Conservation (phyloP, 2,113 vertebrate species). For the Laticauda colubrina region DNA sequence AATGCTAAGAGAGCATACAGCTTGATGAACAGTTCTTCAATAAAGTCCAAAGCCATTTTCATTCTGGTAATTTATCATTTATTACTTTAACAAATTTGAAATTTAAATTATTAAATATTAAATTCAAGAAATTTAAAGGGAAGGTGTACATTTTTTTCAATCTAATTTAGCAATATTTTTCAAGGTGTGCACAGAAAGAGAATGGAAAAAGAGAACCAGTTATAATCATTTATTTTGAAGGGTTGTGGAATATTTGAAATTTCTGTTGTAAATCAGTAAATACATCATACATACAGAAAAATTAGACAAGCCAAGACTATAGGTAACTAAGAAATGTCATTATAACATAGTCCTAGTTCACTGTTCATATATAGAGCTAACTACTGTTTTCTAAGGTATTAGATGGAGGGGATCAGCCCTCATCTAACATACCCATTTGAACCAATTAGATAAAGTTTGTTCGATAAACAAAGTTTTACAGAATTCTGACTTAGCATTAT, state of each 20-base stretch:
- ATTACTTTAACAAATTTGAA: not conserved
- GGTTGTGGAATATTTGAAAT: not conserved
- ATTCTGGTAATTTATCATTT: not conserved
- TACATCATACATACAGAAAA: not conserved
- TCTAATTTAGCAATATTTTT: not conserved
- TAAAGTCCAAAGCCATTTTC: not conserved
- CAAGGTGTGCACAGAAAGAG: not conserved
- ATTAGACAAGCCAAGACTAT: not conserved
- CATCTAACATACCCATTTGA: not conserved
- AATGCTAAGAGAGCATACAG: conserved; percentile 2
- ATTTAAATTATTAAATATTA: not conserved
- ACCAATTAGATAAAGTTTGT: not conserved
- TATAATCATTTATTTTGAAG: not conserved
- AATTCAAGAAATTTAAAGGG: conserved; percentile 16
- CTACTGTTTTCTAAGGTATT: not conserved
- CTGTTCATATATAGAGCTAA: not conserved
- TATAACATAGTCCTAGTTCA: not conserved
- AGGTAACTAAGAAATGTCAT: not conserved
- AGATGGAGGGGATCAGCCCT: not conserved
- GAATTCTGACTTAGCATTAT: not conserved
- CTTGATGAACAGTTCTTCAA: not conserved
- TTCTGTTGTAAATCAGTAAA: not conserved
- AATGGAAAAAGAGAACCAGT: not conserved
- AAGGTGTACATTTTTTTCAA: not conserved
- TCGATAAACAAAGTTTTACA: not conserved